Conservation (phyloP, 2,113 vertebrate species). For the Cinclus cinclus region DNA sequence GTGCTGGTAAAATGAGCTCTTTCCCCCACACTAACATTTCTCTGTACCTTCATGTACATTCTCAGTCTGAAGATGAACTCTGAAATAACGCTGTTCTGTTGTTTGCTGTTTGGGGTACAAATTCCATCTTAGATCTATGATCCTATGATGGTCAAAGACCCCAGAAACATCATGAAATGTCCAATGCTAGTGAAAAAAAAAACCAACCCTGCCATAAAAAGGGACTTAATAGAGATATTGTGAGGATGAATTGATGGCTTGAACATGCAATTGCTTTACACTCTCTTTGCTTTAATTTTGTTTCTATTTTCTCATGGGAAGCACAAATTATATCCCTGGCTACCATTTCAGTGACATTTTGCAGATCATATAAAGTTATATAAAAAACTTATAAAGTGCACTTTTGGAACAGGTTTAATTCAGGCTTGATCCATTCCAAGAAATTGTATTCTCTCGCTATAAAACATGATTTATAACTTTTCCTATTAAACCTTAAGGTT, state of each 20-base stretch:
- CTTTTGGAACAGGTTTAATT: constrained; percentile 4
- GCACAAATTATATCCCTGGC: not conserved
- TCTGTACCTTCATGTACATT: not conserved
- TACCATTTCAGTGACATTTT: constrained; percentile 18
- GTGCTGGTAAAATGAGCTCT: not conserved
- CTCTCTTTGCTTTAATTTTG: not conserved
- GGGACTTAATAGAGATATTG: not conserved
- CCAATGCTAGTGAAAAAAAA: not conserved
- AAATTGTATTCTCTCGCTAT: constrained; percentile 4
- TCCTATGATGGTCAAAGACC: not conserved
- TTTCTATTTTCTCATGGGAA: not conserved
- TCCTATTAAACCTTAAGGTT: not conserved
- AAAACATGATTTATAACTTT: constrained; percentile 39
- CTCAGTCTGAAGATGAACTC: not conserved
- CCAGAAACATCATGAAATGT: not conserved
- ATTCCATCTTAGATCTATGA: not conserved
- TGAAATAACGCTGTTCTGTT: not conserved
- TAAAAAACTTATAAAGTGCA: not conserved
- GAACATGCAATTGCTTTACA: not conserved
- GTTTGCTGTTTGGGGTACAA: not conserved
- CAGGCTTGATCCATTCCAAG: not conserved
- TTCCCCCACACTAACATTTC: not conserved
- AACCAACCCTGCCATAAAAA: not conserved
- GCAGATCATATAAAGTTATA: not conserved
- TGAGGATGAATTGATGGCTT: not conserved